Base-by-base conservation (phyloP, 2,113 vertebrate genomes). In the Gobio gobio region DNA sequence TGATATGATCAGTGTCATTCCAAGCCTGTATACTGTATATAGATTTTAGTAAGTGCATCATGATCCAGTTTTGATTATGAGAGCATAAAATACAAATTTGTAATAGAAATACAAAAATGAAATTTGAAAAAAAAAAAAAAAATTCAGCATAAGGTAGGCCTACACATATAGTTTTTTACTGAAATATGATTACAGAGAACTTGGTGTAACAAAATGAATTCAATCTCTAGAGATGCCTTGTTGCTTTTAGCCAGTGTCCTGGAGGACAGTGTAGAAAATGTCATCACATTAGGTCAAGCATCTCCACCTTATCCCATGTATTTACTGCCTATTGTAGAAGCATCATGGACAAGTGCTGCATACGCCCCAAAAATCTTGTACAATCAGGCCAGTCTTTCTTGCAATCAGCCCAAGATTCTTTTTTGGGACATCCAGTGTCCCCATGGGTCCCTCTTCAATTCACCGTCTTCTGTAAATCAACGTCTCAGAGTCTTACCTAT, bases 381-480 rank as follows among this genome's bases (percentile, higher is more conserved):
- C 92, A 94, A 94, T 94, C 93, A 94, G 90, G 90, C 83, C 89
- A 85, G 87, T 86, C 89, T 84, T 90, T 90, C 89, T 87, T 78
- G 92, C 93, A 95, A 94, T 95, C 93, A 94, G 93, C 68, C 87
- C 36, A 84, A 93, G 92, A 93, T 91, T 89, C 89, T 93, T 93
- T 85, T 91, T 87, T 91, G 88, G 91, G 91, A 92, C 88, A 93
- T 93, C 93, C 90, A 86, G 86, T 89, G 88, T 87, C 82, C 87
- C 85, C 76, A 87, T 84, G 85, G 59, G 86, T 84, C 88, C 86
- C 16, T 20, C 24, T 83, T 85, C 64, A 87, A 88, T 84, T 87
- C 82, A 80, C 58, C 58, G 63, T 86, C 63, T 82, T 78, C 90
- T 86, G 76, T 87, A 93, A 94, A 95, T 93, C 92, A 92, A 88